These are phyloP conservation scores for Gyrodactylus bullatarudis DNA, from an alignment of 1,140 invertebrate species.

Conservation along the genomic window DNA sequence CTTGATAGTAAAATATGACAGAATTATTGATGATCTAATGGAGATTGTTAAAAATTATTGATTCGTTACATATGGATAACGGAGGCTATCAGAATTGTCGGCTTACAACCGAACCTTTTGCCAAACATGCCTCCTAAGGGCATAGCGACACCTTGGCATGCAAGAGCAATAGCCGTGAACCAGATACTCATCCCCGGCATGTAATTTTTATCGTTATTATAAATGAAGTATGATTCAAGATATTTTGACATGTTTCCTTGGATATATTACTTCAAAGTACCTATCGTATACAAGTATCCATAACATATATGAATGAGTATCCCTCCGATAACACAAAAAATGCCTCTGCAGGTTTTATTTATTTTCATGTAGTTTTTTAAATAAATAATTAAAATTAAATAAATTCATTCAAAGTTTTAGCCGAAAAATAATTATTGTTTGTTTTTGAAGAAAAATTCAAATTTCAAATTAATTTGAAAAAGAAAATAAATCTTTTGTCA, in stretches of 20 bases:
- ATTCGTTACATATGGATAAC: neutral
- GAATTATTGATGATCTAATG: neutral
- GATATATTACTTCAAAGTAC: neutral
- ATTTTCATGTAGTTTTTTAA: too few relatives aligned
- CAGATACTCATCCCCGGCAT: neutral
- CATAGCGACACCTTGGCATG: slow-evolving; percentile 1
- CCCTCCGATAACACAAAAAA: neutral
- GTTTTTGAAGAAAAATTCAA: too few relatives aligned
- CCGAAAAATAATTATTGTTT: too few relatives aligned
- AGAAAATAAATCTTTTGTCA: too few relatives aligned
- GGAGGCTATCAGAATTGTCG: neutral
- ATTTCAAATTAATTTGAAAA: too few relatives aligned
- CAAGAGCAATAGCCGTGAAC: neutral
- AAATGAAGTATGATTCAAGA: neutral
- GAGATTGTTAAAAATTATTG: neutral
- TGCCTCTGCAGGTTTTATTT: too few relatives aligned
- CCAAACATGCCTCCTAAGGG: neutral
- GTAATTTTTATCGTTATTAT: neutral
- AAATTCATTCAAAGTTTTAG: too few relatives aligned
- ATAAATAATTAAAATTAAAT: too few relatives aligned
- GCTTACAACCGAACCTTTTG: neutral
- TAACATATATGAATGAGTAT: neutral
- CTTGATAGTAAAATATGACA: neutral
- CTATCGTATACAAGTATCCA: neutral
- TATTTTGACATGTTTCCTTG: neutral